Conservation (phyloP, 2,797 vertebrate genomes). For the Taenioides sp. region DNA sequence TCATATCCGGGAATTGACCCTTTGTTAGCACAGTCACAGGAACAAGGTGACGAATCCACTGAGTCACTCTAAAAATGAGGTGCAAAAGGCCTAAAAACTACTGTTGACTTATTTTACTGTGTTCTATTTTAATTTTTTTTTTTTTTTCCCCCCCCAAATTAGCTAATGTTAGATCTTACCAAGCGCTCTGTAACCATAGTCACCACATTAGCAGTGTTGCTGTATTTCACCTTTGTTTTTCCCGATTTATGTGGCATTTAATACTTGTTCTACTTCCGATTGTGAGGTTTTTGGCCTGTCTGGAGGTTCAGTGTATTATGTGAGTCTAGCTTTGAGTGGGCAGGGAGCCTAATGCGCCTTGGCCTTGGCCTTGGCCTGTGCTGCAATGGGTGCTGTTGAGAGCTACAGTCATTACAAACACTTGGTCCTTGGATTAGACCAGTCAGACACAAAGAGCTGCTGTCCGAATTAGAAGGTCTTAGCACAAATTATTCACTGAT, state of each 20-base stretch:
- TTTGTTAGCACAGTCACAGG: constrained; percentile 58
- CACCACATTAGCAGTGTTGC: not conserved
- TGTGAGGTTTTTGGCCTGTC: constrained; percentile 36
- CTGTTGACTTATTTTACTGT: constrained; percentile 4
- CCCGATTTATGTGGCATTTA: not conserved
- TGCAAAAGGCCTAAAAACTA: not conserved
- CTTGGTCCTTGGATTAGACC: not conserved
- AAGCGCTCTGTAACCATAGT: not conserved
- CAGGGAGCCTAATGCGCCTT: constrained; percentile 33
- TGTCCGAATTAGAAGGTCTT: no score
- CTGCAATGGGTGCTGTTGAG: constrained; percentile 47
- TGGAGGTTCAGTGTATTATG: constrained; percentile 18
- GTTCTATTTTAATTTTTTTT: constrained; percentile 38
- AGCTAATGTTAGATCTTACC: not conserved
- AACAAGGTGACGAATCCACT: constrained; percentile 10
- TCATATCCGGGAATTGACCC: constrained; percentile 19
- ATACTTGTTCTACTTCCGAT: constrained; percentile 16
- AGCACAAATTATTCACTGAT: no score
- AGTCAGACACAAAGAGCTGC: no score
- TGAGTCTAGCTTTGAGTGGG: constrained; percentile 27
- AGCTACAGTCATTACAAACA: constrained; percentile 23
- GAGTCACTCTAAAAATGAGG: not conserved
- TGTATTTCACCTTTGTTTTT: no score
- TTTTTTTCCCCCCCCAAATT: constrained; percentile 12
- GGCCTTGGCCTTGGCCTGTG: constrained; percentile 27